Conservation (phyloP, 2,888 invertebrate species). For the Conus canariensis region DNA sequence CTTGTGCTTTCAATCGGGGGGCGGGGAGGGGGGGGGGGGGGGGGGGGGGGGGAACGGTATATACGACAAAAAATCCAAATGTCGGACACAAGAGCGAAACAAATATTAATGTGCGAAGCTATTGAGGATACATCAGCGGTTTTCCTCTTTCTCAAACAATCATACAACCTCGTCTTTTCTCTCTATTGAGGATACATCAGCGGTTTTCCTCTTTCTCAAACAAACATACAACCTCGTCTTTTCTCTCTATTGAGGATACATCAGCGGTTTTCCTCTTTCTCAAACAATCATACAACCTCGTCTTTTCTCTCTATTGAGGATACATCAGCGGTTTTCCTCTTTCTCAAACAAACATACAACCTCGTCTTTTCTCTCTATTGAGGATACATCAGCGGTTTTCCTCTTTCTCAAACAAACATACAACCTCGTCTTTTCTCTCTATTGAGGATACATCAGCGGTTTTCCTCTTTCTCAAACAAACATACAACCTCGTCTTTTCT, state of each 20-base stretch:
- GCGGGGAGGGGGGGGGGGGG: no score
- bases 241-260: background rate
- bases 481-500: constrained; percentile 2
- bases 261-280: background rate
- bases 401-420: background rate
- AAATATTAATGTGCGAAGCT: background rate
- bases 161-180: background rate
- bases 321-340: background rate
- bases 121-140: background rate
- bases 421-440: no score
- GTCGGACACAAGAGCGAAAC: background rate
- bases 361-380: constrained; percentile 3
- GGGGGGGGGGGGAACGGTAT: no score
- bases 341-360: background rate
- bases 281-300: background rate
- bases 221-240: constrained; percentile 3
- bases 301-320: background rate
- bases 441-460: no score
- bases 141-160: background rate
- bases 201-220: background rate
- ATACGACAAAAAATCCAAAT: background rate
- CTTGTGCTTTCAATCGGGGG: no score
- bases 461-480: background rate
- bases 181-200: background rate
- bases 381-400: background rate